A percentile compares a stretch with the other conserved stretches of the same genome.
These are phyloP conservation scores for Timema cristinae DNA, from an alignment of 2,888 invertebrate species.

Conservation along the genomic window DNA sequence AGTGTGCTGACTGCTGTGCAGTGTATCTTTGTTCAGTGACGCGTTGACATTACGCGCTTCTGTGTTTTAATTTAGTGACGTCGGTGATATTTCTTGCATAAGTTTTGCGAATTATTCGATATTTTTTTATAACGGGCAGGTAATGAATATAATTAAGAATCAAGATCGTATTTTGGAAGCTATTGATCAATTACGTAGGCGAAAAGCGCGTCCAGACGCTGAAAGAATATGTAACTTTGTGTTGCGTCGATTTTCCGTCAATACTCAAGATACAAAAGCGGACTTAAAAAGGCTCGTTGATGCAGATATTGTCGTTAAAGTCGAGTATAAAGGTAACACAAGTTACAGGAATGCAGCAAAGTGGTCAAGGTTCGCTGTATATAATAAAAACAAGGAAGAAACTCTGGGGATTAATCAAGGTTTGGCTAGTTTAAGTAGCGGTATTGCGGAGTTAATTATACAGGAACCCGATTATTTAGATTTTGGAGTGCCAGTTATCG, in stretches of 20 bases:
- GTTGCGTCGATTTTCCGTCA: constrained; percentile 67
- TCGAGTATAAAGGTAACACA: constrained; percentile 81
- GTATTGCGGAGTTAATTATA: constrained; percentile 66
- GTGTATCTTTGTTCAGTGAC: too few species aligned
- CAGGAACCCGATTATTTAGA: constrained; percentile 68
- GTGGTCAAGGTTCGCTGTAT: constrained; percentile 49
- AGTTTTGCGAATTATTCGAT: not conserved
- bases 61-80: constrained; percentile 3
- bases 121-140: constrained; percentile 9
- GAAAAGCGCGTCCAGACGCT: constrained; percentile 81
- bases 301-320: constrained; percentile 71
- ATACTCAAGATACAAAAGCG: constrained; percentile 62
- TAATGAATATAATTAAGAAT: constrained; percentile 60
- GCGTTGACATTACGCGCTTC: constrained; percentile 1
- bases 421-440: constrained; percentile 52
- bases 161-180: constrained; percentile 76
- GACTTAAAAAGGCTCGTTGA: constrained; percentile 72
- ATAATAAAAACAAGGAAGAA: constrained; percentile 34
- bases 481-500: constrained; percentile 65
- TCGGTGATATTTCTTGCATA: too few species aligned
- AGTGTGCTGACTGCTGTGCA: too few species aligned
- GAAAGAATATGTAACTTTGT: constrained; percentile 79
- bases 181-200: constrained; percentile 75
- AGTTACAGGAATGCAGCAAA: constrained; percentile 80
- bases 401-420: constrained; percentile 35